Evolutionary conservation across 2,888 invertebrate species (phyloP), one percentile per base, ranked within the genome.

Genomic region (Spodoptera exigua): DNA sequence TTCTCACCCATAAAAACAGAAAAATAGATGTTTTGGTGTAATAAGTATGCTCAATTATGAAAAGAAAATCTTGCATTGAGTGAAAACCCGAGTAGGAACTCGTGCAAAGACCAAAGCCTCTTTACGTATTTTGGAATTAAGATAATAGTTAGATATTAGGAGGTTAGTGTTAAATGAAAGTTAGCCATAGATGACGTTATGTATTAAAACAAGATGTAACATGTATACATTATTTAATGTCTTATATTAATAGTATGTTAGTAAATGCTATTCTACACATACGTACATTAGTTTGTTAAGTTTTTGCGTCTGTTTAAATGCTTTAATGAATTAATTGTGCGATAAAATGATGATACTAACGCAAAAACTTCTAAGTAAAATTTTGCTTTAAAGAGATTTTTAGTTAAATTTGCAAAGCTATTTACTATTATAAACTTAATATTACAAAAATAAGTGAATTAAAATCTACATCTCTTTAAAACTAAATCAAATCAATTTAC

Each of bases 101-200:
- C 80, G 91, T 92, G 93, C 90, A 88, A 81, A 92, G 89, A 91
- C 93, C 93, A 93, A 94, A 94, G 93, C 94, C 93, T 84, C 93
- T 93, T 94, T 93, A 93, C 89, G 87, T 86, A 85, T 84, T 75
- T 89, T 89, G 89, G 87, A 79, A 81, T 82, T 74, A 83, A 85
- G 81, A 81, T 74, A 66, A 78, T 40, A 81, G 76, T 73, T 63
- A 81, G 67, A 68, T 64, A 79, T 66, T 71, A 44, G 68, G 53
- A 67, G 61, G 66, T 79, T 78, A 82, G 69, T 74, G 54, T 67
- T 58, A 61, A 77, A 68, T 74, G 74, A 80, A 81, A 76, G 76
- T 74, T 74, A 77, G 70, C 14, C 57, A 73, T 61, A 79, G 73
- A 67, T 70, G 66, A 67, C 64, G 69, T 79, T 74, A 69, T 76